Evolutionary conservation across 2,113 vertebrate species (phyloP), one percentile per base, ranked within the genome.

Genomic region (Neolamprologus sp.): DNA sequence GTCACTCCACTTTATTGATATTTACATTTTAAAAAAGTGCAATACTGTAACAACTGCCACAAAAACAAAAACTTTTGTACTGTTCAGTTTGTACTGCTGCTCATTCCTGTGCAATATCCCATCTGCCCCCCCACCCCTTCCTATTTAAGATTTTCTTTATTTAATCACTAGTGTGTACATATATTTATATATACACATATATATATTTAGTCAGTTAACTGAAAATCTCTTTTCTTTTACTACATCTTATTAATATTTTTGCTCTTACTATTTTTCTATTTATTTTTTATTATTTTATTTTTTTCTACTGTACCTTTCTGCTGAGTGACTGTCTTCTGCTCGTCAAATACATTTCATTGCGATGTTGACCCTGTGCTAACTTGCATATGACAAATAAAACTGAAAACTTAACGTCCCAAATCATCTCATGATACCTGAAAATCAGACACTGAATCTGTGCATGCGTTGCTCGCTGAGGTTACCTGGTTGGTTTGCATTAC

Each of bases 161-260:
- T 35, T 35, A 35, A 35, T 35, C 9, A 37, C 33, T 35, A 35
- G 33, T 35, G 8, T 35, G 8, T 35, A 35, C 8, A 37, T 37
- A 45, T 4, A 16, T 1, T 1, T 10, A 10, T 11, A 3, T 11
- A 11, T 11, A 45, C 0, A 45, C 0, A 37, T 5, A 16, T 2
- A 42, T 6, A 14, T 14, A 4, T 47, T 3, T 49, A 49, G 47
- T 49, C 47, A 2, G 16, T 19, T 49, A 49, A 49, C 7, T 19
- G 16, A 49, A 49, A 49, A 49, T 51, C 0, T 51, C 8, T 5
- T 51, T 51, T 49, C 49, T 51, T 51, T 51, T n/a, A 51, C 17
- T 51, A 51, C 17, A 9, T n/a, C 0, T n/a, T n/a, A 51, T 51
- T 51, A 51, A 51, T 51, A 51, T 51, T 51, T 49, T 19, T 30